Percentiles rank a stretch among this genome's conserved stretches.
phyloP scores from a whole-genome alignment of 2,113 vertebrate genomes.

The Ammodramus savannarum region DNA sequence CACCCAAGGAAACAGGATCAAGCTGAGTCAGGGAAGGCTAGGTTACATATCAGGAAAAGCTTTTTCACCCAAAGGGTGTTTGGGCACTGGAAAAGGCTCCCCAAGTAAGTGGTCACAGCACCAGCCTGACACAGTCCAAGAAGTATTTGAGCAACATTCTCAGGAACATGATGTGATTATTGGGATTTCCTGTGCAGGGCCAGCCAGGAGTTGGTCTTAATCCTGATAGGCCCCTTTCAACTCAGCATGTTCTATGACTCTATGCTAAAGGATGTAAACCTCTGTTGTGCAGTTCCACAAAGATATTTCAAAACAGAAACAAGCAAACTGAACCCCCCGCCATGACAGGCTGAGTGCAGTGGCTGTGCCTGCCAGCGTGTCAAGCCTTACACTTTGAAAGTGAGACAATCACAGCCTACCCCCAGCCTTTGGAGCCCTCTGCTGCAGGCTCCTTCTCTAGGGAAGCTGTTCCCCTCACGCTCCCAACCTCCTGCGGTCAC shows the following conservation, averaged over 20 bases:
- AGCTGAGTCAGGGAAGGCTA: background rate
- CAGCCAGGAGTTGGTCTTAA: background rate
- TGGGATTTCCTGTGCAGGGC: background rate
- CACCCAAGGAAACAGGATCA: background rate
- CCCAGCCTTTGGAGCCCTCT: background rate
- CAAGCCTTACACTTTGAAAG: background rate
- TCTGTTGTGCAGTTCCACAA: background rate
- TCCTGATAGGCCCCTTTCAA: background rate
- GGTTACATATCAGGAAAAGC: background rate
- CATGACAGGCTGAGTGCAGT: background rate
- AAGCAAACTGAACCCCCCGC: background rate
- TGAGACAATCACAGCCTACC: background rate
- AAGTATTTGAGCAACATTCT: background rate
- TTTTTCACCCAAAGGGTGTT: background rate
- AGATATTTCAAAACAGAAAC: background rate
- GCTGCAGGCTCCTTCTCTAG: background rate
- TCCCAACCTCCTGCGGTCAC: accelerated
- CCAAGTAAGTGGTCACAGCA: background rate
- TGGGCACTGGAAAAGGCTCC: background rate
- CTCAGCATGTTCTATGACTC: background rate
- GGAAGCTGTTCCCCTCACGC: background rate
- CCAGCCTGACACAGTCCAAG: background rate
- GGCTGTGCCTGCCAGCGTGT: background rate
- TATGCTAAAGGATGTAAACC: background rate
- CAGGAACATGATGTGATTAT: background rate